Conservation (phyloP, 2,797 vertebrate species). For the Rhyacichthys aspro region DNA sequence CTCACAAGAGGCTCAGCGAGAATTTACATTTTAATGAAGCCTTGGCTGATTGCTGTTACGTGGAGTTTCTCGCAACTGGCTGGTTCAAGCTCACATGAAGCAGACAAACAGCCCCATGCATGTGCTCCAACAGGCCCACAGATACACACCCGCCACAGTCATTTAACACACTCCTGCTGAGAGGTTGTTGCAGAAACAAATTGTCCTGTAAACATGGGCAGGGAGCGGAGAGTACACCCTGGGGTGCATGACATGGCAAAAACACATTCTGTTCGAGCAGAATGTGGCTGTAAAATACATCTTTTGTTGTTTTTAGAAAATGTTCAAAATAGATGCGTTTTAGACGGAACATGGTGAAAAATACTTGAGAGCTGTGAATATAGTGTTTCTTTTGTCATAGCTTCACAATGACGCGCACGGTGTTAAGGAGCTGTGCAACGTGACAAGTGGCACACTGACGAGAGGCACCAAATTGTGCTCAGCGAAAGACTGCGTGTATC, state of each 20-base stretch:
- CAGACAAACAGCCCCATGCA: constrained; percentile 22
- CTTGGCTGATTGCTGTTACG: constrained; percentile 68
- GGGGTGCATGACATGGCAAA: constrained; percentile 41
- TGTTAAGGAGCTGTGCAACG: constrained; percentile 32
- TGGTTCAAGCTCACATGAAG: constrained; percentile 40
- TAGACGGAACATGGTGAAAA: constrained; percentile 9
- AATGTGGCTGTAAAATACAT: constrained; percentile 22
- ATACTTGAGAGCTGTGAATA: constrained; percentile 11
- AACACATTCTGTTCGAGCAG: constrained; percentile 28
- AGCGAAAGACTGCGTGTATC: constrained; percentile 53
- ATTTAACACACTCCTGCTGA: constrained; percentile 60
- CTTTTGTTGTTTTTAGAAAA: constrained; percentile 35
- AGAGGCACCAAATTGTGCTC: constrained; percentile 44
- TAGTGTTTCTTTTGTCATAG: constrained; percentile 14
- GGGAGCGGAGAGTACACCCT: constrained; percentile 40
- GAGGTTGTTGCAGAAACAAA: constrained; percentile 60
- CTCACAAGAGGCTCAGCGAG: constrained; percentile 57
- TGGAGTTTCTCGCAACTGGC: constrained; percentile 45
- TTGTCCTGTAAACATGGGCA: constrained; percentile 55
- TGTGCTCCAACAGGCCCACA: constrained; percentile 24
- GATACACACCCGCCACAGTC: constrained; percentile 26
- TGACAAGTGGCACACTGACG: constrained; percentile 49
- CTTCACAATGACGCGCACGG: constrained; percentile 51
- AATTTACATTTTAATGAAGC: constrained; percentile 80
- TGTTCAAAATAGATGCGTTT: constrained; percentile 28